These are phyloP conservation scores for Megamerina dolium DNA, from an alignment of 2,888 invertebrate genomes.

Conservation along the genomic window DNA sequence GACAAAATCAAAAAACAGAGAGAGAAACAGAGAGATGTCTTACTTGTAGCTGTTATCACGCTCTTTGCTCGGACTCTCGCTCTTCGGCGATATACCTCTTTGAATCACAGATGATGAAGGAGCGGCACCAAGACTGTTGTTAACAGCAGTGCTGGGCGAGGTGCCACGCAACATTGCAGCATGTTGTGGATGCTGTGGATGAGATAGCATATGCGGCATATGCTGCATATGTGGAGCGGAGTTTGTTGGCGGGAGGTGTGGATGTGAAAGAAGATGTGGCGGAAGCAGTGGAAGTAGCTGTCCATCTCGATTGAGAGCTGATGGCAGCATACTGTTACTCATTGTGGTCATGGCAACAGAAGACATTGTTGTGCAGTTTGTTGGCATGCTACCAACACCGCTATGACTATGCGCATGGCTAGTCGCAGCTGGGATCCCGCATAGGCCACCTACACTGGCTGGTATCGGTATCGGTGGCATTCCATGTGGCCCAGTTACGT, in stretches of 20 bases:
- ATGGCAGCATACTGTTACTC: slow-evolving; percentile 19
- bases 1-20: too few species aligned
- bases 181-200: slow-evolving; percentile 23
- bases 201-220: slow-evolving; percentile 25
- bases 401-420: slow-evolving; percentile 6
- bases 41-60: slow-evolving; percentile 57
- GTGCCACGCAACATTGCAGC: slow-evolving; percentile 45
- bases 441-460: neutral
- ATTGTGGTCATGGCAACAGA: slow-evolving; percentile 12
- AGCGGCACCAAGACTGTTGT: slow-evolving; percentile 25
- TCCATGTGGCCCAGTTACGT: slow-evolving; percentile 23
- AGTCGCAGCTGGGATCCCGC: neutral
- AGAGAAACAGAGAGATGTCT: neutral
- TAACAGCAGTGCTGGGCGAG: slow-evolving; percentile 35
- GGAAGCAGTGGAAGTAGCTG: slow-evolving; percentile 34
- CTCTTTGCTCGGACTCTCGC: slow-evolving; percentile 72
- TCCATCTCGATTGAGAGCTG: slow-evolving; percentile 23
- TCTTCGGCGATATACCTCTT: slow-evolving; percentile 68
- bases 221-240: slow-evolving; percentile 21
- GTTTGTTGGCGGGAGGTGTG: slow-evolving; percentile 24
- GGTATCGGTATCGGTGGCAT: slow-evolving; percentile 15
- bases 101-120: slow-evolving; percentile 49
- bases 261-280: slow-evolving; percentile 27
- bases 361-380: slow-evolving; percentile 3
- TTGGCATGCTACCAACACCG: slow-evolving; percentile 10